Evolutionary conservation across 1,140 invertebrate species (phyloP).

Genomic region (Probaryconus sp.): DNA sequence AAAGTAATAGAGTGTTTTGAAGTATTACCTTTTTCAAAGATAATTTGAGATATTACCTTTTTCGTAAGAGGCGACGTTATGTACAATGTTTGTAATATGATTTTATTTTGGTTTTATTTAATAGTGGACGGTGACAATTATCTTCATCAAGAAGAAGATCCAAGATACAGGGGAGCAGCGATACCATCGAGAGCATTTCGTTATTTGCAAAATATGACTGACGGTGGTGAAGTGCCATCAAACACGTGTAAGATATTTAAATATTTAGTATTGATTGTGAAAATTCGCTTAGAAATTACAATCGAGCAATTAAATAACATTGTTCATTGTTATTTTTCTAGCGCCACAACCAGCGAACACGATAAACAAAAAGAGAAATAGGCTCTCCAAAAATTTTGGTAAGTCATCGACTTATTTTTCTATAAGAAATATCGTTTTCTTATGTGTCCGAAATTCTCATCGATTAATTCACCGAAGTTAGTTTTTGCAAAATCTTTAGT

Average conservation of each 20-base stretch:
- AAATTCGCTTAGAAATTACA: no score
- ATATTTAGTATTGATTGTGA: no score
- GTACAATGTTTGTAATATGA: not conserved
- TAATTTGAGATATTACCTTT: no score
- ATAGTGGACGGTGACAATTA: conserved; percentile 79
- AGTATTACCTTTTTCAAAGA: no score
- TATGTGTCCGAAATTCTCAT: no score
- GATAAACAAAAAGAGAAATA: conserved; percentile 70
- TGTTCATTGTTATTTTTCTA: conserved; percentile 62
- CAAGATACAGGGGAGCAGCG: conserved; percentile 82
- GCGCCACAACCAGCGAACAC: conserved; percentile 65
- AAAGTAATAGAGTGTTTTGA: no score
- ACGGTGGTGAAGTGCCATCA: conserved; percentile 69
- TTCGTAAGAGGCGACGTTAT: no score
- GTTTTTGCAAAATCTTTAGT: no score
- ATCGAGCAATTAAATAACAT: no score
- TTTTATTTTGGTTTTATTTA: conserved; percentile 12
- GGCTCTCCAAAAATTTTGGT: conserved; percentile 75
- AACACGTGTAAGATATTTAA: conserved; percentile 41
- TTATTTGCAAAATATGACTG: conserved; percentile 82
- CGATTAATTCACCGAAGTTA: no score
- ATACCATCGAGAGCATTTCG: conserved; percentile 86
- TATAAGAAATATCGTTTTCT: conserved; percentile 13
- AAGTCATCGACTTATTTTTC: conserved; percentile 49
- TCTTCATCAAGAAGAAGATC: conserved; percentile 81